A percentile compares a stretch with the other conserved stretches of the same genome.
These are phyloP conservation scores for Pseudoips prasinana DNA, from an alignment of 2,888 invertebrate species.

Conservation along the genomic window DNA sequence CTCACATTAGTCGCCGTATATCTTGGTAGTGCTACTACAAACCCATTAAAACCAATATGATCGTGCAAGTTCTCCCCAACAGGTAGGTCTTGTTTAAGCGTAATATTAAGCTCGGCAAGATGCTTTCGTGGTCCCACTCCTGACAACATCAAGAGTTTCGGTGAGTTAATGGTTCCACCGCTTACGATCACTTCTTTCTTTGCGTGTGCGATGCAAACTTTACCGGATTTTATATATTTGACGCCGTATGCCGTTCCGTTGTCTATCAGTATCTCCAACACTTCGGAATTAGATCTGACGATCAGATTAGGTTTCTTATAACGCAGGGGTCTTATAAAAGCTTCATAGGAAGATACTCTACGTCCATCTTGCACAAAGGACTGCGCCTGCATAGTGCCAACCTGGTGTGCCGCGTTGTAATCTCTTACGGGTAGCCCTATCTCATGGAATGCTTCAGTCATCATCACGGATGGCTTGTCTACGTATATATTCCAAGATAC, in stretches of 20 bases:
- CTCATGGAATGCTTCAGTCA: constrained; percentile 82
- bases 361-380: constrained; percentile 69
- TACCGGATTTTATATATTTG: constrained; percentile 21
- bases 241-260: constrained; percentile 17
- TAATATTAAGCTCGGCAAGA: constrained; percentile 43
- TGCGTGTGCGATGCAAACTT: constrained; percentile 42
- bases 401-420: constrained; percentile 73
- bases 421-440: constrained; percentile 77
- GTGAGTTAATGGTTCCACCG: constrained; percentile 55
- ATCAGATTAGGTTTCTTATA: constrained; percentile 27
- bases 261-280: constrained; percentile 19
- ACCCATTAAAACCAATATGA: constrained; percentile 64
- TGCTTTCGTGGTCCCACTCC: constrained; percentile 58
- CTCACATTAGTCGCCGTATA: constrained; percentile 65
- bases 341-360: constrained; percentile 82
- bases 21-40: constrained; percentile 76
- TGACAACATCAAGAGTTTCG: constrained; percentile 61
- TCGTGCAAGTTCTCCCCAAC: constrained; percentile 68
- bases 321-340: constrained; percentile 68
- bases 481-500: constrained; percentile 83
- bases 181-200: constrained; percentile 61
- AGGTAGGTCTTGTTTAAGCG: constrained; percentile 48
- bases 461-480: constrained; percentile 77
- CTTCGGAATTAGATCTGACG: constrained; percentile 15
- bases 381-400: constrained; percentile 82